Percentiles rank a stretch among this genome's conserved stretches.
These are phyloP conservation scores for Sarcophaga variegata DNA, from an alignment of 2,888 invertebrate genomes.

Conservation along the genomic window DNA sequence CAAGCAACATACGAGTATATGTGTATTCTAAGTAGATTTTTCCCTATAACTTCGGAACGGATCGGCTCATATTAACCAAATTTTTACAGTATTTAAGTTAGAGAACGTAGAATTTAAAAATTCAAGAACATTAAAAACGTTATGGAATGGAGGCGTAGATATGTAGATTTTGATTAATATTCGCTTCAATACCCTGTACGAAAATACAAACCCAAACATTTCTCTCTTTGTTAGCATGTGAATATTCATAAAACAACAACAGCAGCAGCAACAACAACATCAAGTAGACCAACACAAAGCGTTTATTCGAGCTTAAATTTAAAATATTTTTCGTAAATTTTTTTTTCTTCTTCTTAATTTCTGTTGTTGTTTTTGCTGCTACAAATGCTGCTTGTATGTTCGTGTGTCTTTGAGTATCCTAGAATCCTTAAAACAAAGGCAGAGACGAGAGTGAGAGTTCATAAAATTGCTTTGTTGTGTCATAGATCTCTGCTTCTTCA, in stretches of 20 bases:
- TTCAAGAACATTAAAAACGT: no score
- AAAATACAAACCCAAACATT: background rate
- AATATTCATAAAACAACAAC: background rate
- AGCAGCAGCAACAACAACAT: background rate
- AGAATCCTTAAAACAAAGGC: background rate
- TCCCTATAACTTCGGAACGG: no score
- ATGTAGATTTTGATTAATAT: background rate
- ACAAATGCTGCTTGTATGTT: background rate
- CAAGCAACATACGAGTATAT: no score
- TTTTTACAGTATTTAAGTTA: no score
- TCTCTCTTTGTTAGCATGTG: background rate
- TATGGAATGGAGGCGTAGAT: no score
- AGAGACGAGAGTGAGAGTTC: background rate
- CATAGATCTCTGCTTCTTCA: background rate
- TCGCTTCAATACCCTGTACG: no score
- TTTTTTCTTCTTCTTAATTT: background rate
- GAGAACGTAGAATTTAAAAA: no score
- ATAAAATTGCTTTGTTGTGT: constrained; percentile 23
- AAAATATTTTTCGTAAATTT: background rate
- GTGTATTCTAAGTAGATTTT: no score
- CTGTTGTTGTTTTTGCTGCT: background rate
- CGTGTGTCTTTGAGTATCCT: background rate
- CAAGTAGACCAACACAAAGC: constrained; percentile 2
- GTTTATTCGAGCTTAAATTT: constrained; percentile 33
- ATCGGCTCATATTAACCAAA: no score